Evolutionary conservation across 2,113 vertebrate genomes (phyloP).

Genomic region (Odocoileus virginianus): DNA sequence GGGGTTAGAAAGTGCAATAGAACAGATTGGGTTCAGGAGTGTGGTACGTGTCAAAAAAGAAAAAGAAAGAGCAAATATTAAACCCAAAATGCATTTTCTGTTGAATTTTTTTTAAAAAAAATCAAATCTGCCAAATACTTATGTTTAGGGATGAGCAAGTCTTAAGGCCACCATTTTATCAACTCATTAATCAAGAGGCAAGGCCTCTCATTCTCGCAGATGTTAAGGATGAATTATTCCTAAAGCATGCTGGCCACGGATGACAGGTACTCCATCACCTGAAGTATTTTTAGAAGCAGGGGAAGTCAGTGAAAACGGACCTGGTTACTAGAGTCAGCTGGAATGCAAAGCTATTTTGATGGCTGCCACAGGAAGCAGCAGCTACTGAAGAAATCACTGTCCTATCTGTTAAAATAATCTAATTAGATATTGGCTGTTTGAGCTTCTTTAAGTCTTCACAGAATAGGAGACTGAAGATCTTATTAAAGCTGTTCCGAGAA

Average conservation of each 20-base stretch:
- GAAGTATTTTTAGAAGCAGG: slow-evolving; percentile 13
- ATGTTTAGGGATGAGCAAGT: neutral
- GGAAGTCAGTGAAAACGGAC: neutral
- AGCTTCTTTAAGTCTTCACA: neutral
- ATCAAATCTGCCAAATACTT: neutral
- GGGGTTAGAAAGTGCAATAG: neutral
- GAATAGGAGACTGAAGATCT: neutral
- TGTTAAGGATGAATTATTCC: neutral
- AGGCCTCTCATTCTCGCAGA: neutral
- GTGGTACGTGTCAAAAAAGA: neutral
- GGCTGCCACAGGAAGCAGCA: neutral
- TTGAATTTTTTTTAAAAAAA: neutral
- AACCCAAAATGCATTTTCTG: neutral
- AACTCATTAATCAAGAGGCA: slow-evolving; percentile 20
- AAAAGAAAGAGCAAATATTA: neutral
- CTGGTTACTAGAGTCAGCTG: neutral
- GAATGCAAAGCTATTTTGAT: neutral
- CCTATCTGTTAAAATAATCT: neutral
- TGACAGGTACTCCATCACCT: slow-evolving; percentile 16
- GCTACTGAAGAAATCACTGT: neutral
- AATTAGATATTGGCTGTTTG: neutral
- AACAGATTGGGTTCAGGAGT: neutral
- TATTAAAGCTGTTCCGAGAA: neutral
- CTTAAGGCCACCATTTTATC: neutral
- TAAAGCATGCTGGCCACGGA: neutral